Evolutionary conservation across 2,888 invertebrate genomes (phyloP).

Genomic region (Trisateles emortualis): DNA sequence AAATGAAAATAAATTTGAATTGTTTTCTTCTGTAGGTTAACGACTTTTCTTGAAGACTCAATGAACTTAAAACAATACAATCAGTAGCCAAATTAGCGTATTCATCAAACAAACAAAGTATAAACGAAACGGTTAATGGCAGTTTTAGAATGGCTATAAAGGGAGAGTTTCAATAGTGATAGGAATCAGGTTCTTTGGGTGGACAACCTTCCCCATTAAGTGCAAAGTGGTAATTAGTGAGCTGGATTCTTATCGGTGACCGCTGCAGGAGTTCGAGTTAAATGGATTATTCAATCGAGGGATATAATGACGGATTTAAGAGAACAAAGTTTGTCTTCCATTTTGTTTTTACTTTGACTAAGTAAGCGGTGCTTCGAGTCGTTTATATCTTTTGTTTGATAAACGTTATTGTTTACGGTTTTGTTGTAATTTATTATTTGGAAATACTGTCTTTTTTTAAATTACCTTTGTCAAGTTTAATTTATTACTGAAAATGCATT

Average conservation of each 20-base stretch:
- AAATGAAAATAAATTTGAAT: neutral
- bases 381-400: neutral
- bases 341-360: neutral
- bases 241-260: slow-evolving; percentile 36
- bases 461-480: no score
- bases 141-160: slow-evolving; percentile 21
- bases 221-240: slow-evolving; percentile 44
- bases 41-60: neutral
- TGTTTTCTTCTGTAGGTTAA: neutral
- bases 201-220: slow-evolving; percentile 25
- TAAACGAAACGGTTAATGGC: slow-evolving; percentile 8
- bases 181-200: slow-evolving; percentile 11
- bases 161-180: slow-evolving; percentile 33
- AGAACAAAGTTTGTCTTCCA: slow-evolving; percentile 13
- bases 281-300: slow-evolving; percentile 36
- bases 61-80: neutral
- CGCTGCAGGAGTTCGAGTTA: slow-evolving; percentile 24
- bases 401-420: neutral
- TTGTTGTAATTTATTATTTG: neutral
- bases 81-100: neutral
- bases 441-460: no score
- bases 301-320: slow-evolving; percentile 33
- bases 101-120: slow-evolving; percentile 1
- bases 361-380: neutral
- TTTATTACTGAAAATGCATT: no score